Evolutionary conservation across 2,797 vertebrate species (phyloP).

Genomic region (Hoplostethus mediterraneus): DNA sequence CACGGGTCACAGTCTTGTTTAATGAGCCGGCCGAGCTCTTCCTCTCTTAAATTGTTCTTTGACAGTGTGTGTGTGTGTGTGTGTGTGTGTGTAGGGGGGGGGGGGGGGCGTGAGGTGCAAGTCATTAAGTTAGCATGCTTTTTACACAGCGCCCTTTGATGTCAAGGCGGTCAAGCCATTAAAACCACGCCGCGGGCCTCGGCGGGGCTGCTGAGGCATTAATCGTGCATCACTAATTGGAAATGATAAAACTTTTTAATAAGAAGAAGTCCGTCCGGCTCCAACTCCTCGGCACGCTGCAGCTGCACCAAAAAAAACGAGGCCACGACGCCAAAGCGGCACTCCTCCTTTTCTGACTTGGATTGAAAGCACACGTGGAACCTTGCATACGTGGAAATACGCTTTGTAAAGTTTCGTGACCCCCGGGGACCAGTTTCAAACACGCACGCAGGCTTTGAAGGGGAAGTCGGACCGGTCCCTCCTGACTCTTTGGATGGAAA

Average conservation of each 20-base stretch:
- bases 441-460: neutral
- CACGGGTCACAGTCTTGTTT: neutral
- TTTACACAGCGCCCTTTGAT: constrained; percentile 50
- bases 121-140: constrained; percentile 38
- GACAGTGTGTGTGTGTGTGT: constrained; percentile 7
- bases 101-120: constrained; percentile 22
- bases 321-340: too few relatives aligned
- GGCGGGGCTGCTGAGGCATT: constrained; percentile 14
- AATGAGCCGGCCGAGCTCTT: constrained; percentile 12
- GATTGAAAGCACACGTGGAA: too few relatives aligned
- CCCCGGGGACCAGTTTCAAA: neutral
- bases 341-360: too few relatives aligned
- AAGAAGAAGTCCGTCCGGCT: constrained; percentile 1
- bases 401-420: too few relatives aligned
- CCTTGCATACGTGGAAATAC: too few relatives aligned
- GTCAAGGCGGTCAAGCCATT: constrained; percentile 50
- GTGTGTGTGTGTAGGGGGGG: constrained; percentile 14
- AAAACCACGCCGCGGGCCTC: constrained; percentile 55
- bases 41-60: neutral
- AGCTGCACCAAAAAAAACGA: neutral
- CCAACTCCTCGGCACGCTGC: neutral
- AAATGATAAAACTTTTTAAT: constrained; percentile 18
- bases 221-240: constrained; percentile 59
- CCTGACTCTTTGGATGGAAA: neutral
- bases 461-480: neutral